Evolutionary conservation across 2,888 invertebrate genomes (phyloP).

Genomic region (Diaperis boleti): DNA sequence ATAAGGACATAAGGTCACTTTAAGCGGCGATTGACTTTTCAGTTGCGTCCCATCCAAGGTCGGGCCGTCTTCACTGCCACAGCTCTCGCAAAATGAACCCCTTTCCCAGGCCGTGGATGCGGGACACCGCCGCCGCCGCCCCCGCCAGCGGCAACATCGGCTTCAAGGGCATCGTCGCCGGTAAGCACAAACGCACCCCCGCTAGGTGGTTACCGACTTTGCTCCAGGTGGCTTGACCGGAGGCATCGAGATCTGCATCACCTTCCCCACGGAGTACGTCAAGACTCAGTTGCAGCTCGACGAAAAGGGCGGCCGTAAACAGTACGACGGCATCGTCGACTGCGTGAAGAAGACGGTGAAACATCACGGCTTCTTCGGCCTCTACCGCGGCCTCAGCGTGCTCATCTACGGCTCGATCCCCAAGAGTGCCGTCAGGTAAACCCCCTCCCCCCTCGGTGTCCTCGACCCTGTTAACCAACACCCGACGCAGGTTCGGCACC

Average conservation of each 20-base stretch:
- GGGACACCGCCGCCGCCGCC: slow-evolving; percentile 77
- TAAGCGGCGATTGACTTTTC: not conserved
- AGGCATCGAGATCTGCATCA: slow-evolving; percentile 99
- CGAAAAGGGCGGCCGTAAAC: slow-evolving; percentile 84
- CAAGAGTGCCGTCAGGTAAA: slow-evolving; percentile 96
- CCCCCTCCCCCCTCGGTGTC: too few species aligned
- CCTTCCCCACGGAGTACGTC: slow-evolving; percentile 99
- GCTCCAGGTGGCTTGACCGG: slow-evolving; percentile 90
- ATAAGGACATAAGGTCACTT: slow-evolving; percentile 23
- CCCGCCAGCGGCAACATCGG: slow-evolving; percentile 79
- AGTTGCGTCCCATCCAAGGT: not conserved
- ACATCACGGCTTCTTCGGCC: slow-evolving; percentile 89
- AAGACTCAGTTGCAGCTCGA: slow-evolving; percentile 99
- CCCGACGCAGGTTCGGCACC: slow-evolving; percentile 96
- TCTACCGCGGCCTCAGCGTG: slow-evolving; percentile 96
- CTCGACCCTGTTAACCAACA: too few species aligned
- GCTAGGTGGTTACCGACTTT: too few species aligned
- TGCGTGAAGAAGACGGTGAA: slow-evolving; percentile 93
- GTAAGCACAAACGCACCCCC: too few species aligned
- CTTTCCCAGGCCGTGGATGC: slow-evolving; percentile 78
- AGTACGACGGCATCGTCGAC: slow-evolving; percentile 90
- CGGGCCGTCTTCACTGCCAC: not conserved
- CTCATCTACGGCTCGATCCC: slow-evolving; percentile 98
- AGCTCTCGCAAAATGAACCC: slow-evolving; percentile 43
- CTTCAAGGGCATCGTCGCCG: slow-evolving; percentile 89